Conservation (phyloP, 2,888 invertebrate species). For the Dasypogon diadema region DNA sequence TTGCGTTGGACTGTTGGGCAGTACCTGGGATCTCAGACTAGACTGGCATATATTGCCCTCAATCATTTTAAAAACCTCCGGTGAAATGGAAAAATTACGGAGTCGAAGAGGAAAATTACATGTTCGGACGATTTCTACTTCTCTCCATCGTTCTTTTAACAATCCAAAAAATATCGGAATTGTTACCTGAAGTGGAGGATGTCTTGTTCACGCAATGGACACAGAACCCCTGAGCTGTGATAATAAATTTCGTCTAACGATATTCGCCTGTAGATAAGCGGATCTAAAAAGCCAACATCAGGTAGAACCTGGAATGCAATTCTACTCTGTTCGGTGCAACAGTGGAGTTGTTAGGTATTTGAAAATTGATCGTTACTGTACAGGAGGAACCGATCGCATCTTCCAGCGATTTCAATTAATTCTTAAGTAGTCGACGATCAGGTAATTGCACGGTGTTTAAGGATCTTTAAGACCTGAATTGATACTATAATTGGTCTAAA, state of each 20-base stretch:
- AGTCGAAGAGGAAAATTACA: conserved; percentile 29
- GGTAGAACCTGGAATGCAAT: background rate
- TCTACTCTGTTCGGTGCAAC: background rate
- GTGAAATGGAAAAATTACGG: conserved; percentile 42
- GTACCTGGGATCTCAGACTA: background rate
- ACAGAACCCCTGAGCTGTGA: conserved; percentile 27
- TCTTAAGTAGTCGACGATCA: conserved; percentile 34
- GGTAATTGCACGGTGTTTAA: conserved; percentile 45
- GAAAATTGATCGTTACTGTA: background rate
- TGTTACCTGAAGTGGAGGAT: conserved; percentile 29
- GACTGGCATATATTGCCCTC: conserved; percentile 19
- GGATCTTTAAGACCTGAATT: conserved; percentile 41
- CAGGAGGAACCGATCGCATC: background rate
- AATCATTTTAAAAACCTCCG: conserved; percentile 32
- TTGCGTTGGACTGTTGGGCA: background rate
- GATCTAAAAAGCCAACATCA: background rate
- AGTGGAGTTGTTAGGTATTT: background rate
- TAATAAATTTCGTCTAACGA: conserved; percentile 43
- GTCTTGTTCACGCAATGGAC: conserved; percentile 32
- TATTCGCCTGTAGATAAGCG: conserved; percentile 13
- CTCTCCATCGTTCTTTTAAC: conserved; percentile 8
- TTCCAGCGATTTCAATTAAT: conserved; percentile 42
- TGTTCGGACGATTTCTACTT: background rate
- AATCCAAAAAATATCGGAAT: conserved; percentile 27
- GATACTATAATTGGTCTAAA: conserved; percentile 38